Base-by-base conservation (phyloP, 1,140 invertebrate species). In the Diachasmimorpha longicaudata region DNA sequence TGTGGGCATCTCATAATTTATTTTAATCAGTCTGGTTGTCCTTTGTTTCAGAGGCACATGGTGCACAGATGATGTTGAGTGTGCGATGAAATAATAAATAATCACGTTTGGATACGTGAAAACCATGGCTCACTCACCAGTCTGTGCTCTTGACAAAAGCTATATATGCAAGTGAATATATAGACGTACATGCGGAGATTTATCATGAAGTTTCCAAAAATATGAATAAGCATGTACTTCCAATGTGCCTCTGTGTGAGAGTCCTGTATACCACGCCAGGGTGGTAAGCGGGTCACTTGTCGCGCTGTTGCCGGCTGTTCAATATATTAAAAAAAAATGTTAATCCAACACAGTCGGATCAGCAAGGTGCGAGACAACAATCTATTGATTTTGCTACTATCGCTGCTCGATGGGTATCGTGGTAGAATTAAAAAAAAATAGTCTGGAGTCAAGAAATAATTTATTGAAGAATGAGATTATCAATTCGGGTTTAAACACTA, bases 41-140 rank as follows among this genome's bases (percentile, higher is more conserved):
- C 86, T 91, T 90, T 91, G 91, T 94, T 93, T 93, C 92, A 94
- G 93, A 94, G 93, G 93, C 93, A 94, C 93, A 93, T 93, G 92
- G 81, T 87, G 85, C 85, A 88, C 87, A 86, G 86, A 86, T 84
- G 84, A 81, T 83, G 83, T 87, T 88, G 86, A 88, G 87, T 88
- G 87, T 85, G 86, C 87, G 84, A 87, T 88, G 87, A 87, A 78
- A 80, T 83, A 36, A 23, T 23, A 66, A 25, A 31, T 31, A 31
- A 66, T 66, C 16, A 19, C 66, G 66, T 68, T 68, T 68, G 66
- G 66, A 42, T 36, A 69, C 66, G 31, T 68, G 23, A 48, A 76
- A 79, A 82, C 81, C 84, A 86, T 88, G 82, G 86, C 86, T 86
- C 86, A 88, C 87, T 88, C 85, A 87, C 82, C 48, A 86, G 82